Evolutionary conservation across 2,888 invertebrate genomes (phyloP), one percentile per base, ranked within the genome.

Genomic region (Villa cingulata): DNA sequence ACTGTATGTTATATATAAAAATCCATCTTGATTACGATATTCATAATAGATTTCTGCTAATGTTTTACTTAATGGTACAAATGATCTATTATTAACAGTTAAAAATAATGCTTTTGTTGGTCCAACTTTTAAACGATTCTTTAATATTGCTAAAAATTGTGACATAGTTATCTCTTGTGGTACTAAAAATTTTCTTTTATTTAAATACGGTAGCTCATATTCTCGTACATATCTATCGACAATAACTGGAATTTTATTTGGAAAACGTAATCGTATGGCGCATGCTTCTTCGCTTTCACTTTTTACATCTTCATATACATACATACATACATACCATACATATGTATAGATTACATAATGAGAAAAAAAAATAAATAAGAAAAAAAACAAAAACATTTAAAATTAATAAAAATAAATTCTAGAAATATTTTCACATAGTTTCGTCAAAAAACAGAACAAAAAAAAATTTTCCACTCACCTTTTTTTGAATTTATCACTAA

Each of bases 101-200:
- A 91, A 71, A 63, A 87, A 90, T 58, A 91, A 74, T 1, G 89
- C 82, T 73, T 88, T 68, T 56, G 68, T 74, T 19, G 73, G 71
- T 56, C 70, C 68, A 39, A 74, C 68, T 59, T 63, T 70, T 59
- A 74, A 72, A 56, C 72, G 68, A 62, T 71, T 73, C 51, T 74
- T 62, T 53, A 90, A 84, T 51, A 90, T 85, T 51, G 83, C 82
- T 57, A 86, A 74, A 62, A 91, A 86, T 68, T 90, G 89, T 43
- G 88, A 87, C 80, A 90, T 85, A 0, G 88, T 84, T 41, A 89
- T 78, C 64, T 89, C 89, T 73, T 87, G 85, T 2, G 90, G 91
- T 15, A 91, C 88, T 59, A 91, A 70, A 70, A 86, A 90, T 67
- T 90, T 90, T 1, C 81, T 79, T 71, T 89, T 90, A 63, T 87